Conservation (phyloP, 2,113 vertebrate species). For the Hippoglossus stenolepis region DNA sequence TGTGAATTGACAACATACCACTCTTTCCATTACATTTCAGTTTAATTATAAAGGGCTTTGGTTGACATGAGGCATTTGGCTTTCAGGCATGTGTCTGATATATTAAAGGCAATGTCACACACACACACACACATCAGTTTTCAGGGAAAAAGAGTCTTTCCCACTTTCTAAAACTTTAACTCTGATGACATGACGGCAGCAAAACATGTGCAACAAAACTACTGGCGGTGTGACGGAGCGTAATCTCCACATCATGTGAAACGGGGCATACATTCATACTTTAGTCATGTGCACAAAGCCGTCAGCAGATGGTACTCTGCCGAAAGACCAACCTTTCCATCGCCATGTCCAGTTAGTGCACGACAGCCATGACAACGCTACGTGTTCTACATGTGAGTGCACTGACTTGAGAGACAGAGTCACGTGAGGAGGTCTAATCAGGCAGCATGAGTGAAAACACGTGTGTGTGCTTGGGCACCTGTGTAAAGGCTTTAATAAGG, state of each 20-base stretch:
- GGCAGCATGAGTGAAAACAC: constrained; percentile 10
- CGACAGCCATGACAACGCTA: no score
- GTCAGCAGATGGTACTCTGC: no score
- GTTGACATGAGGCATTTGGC: constrained; percentile 6
- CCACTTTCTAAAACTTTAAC: neutral
- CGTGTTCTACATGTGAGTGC: no score
- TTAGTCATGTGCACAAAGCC: no score
- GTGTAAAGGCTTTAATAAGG: neutral
- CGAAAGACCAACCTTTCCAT: no score
- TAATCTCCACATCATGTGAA: no score
- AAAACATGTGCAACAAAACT: neutral
- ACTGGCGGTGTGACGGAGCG: neutral
- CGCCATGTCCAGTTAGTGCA: no score
- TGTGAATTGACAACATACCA: neutral
- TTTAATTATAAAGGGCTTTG: neutral
- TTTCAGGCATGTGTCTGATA: neutral
- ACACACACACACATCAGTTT: no score
- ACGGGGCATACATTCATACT: no score
- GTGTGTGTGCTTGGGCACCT: neutral
- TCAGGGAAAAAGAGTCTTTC: neutral
- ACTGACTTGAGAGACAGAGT: no score
- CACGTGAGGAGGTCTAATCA: constrained; percentile 6
- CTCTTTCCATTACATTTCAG: neutral
- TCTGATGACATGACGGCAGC: neutral
- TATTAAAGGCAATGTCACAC: neutral